Percentiles rank a stretch among this genome's conserved stretches.
Evolutionary conservation across 2,113 vertebrate genomes (phyloP).

Genomic region (Piprites chloris): DNA sequence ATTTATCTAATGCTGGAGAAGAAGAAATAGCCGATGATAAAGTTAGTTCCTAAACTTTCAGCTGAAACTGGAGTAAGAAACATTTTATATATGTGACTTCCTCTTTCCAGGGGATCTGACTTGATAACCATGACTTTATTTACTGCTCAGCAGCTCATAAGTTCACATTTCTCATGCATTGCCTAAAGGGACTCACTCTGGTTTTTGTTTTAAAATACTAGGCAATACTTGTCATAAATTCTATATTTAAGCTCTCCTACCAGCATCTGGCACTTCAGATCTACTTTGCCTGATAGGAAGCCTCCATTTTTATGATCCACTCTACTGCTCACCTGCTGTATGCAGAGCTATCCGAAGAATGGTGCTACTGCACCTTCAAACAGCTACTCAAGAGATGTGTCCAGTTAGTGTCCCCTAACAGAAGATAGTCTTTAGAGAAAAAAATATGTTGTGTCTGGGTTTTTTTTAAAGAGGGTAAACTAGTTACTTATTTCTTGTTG

Average conservation of each 20-base stretch:
- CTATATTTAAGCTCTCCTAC: neutral
- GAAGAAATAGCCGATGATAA: neutral
- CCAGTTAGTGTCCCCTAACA: neutral
- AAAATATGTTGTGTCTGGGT: too few relatives aligned
- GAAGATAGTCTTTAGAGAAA: neutral
- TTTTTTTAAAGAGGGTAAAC: neutral
- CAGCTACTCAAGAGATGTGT: neutral
- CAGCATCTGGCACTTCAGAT: neutral
- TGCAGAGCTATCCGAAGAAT: neutral
- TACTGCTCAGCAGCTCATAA: neutral
- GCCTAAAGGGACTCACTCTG: neutral
- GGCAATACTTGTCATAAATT: neutral
- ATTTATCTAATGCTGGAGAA: neutral
- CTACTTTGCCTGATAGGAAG: neutral
- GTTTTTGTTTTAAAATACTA: neutral
- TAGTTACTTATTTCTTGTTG: neutral
- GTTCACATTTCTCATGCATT: neutral
- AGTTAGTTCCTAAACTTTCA: neutral
- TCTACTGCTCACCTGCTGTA: neutral
- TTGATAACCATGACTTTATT: neutral
- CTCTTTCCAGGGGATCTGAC: neutral
- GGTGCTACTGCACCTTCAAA: neutral
- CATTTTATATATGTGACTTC: neutral
- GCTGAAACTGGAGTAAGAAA: neutral
- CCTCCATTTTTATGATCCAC: neutral